phyloP scores from a whole-genome alignment of 92 coral and sea anemone species.

The Porites cylindrica region DNA sequence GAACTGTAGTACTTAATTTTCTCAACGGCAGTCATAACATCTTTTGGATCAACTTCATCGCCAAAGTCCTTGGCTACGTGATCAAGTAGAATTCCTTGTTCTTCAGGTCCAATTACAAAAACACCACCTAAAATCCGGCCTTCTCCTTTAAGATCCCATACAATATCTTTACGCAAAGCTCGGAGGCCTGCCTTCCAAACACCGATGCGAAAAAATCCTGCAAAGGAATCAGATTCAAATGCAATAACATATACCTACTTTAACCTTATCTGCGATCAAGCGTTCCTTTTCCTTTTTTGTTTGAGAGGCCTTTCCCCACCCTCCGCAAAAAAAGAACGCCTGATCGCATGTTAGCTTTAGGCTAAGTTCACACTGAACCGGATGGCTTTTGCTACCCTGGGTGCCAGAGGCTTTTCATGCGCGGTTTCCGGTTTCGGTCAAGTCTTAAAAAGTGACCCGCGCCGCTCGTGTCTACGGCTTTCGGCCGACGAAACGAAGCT shows the following conservation, averaged over 20 bases:
- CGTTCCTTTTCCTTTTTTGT: too few relatives aligned
- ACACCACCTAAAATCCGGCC: conserved; percentile 96
- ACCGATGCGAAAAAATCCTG: conserved; percentile 80
- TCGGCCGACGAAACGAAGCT: too few relatives aligned
- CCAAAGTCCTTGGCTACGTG: conserved; percentile 95
- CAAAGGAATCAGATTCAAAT: not conserved
- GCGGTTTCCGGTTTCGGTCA: too few relatives aligned
- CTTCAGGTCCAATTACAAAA: conserved; percentile 90
- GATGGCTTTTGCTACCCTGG: too few relatives aligned
- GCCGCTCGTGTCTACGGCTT: too few relatives aligned
- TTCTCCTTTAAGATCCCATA: conserved; percentile 87
- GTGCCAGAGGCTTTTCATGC: too few relatives aligned
- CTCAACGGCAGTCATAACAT: conserved; percentile 83
- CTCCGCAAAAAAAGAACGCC: too few relatives aligned
- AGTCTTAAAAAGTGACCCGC: too few relatives aligned
- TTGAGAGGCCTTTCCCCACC: too few relatives aligned
- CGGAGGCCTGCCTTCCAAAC: conserved; percentile 83
- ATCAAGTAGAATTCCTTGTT: conserved; percentile 91
- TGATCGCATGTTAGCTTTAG: too few relatives aligned
- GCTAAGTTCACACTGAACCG: too few relatives aligned
- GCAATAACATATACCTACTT: not conserved
- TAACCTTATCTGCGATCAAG: too few relatives aligned
- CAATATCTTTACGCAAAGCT: conserved; percentile 73
- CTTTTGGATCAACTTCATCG: conserved; percentile 79
- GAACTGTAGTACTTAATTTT: conserved; percentile 32